Evolutionary conservation across 2,797 vertebrate species (phyloP).

Genomic region (Perdix hodgsoniae): DNA sequence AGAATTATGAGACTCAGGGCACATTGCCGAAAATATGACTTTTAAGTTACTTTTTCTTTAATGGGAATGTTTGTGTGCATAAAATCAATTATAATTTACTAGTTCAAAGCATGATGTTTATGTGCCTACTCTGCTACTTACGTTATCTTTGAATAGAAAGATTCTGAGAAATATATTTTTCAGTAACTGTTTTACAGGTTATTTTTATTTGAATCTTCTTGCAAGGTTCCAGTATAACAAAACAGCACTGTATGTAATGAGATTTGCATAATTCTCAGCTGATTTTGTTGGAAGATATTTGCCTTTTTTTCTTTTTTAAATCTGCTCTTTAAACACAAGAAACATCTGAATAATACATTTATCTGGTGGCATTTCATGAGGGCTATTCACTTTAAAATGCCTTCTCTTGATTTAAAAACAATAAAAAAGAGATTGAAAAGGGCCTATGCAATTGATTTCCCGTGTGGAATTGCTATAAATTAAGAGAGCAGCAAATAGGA

Average conservation of each 20-base stretch:
- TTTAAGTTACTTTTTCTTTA: not conserved
- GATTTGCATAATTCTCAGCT: not conserved
- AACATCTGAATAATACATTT: not conserved
- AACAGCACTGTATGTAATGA: not conserved
- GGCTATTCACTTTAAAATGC: not conserved
- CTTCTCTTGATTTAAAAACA: not conserved
- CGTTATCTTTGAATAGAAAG: not conserved
- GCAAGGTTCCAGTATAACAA: not conserved
- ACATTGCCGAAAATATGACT: not conserved
- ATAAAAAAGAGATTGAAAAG: not conserved
- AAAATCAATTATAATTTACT: not conserved
- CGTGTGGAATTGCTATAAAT: not conserved
- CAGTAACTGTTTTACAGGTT: not conserved
- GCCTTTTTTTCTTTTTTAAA: not conserved
- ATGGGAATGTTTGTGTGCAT: accelerated
- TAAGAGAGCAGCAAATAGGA: not conserved
- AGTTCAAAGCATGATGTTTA: not conserved
- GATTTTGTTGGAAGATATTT: not conserved
- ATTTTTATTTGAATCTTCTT: not conserved
- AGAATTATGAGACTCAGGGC: not conserved
- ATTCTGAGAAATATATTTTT: not conserved
- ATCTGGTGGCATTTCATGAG: not conserved
- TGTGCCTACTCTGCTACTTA: not conserved
- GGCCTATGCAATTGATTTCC: not conserved
- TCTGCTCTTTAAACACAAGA: not conserved